Evolutionary conservation across 2,797 vertebrate species (phyloP).

Genomic region (Glossophaga mutica): DNA sequence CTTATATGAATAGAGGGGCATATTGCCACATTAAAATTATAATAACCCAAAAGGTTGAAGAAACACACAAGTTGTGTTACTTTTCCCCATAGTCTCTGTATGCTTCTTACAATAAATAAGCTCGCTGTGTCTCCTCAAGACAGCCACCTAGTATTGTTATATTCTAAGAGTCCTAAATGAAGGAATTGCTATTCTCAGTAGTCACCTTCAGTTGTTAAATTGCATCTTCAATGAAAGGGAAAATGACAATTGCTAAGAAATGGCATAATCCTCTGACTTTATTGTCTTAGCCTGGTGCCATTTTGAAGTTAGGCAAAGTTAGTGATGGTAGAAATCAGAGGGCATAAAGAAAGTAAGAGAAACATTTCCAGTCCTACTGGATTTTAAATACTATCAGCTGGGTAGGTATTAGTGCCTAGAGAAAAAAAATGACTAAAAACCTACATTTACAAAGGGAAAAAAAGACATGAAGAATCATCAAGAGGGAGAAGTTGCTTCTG

Average conservation of each 20-base stretch:
- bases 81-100: neutral
- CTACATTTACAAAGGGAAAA: neutral
- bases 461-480: neutral
- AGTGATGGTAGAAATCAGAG: neutral
- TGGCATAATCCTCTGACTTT: neutral
- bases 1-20: neutral
- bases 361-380: neutral
- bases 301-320: neutral
- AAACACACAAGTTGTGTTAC: neutral
- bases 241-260: constrained; percentile 28
- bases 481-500: neutral
- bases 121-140: neutral
- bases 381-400: neutral
- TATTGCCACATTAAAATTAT: constrained; percentile 4
- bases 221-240: constrained; percentile 8
- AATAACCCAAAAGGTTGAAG: constrained; percentile 27
- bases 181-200: constrained; percentile 32
- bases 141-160: neutral
- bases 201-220: constrained; percentile 43
- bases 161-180: constrained; percentile 4
- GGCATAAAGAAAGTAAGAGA: neutral
- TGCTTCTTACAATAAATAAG: neutral
- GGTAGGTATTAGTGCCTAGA: neutral
- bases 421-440: neutral
- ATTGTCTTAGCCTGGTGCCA: neutral